phyloP scores from a whole-genome alignment of 2,888 invertebrate genomes.

The Tipula confusa region DNA sequence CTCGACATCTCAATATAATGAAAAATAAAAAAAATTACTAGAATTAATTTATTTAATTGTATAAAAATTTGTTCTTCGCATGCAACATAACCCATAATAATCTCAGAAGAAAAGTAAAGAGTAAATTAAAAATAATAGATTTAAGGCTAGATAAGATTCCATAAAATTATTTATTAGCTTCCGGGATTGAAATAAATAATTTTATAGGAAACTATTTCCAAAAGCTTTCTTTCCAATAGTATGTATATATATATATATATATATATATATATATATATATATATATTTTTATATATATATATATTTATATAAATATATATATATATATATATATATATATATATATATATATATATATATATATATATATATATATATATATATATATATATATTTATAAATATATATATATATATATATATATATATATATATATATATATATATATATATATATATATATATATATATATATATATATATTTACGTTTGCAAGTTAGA shows the following conservation, averaged over 20 bases:
- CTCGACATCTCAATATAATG: background rate
- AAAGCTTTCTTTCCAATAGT: background rate
- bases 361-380: no score
- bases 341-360: no score
- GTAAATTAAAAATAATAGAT: background rate
- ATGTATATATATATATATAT: background rate
- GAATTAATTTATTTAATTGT: background rate
- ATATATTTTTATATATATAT: background rate
- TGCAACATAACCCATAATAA: background rate
- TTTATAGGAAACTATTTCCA: no score
- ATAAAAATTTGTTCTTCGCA: background rate
- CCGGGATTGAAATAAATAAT: background rate
- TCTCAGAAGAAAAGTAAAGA: no score
- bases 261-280: background rate
- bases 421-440: no score
- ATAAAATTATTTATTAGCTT: background rate
- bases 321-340: background rate
- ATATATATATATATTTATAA: no score
- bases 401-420: no score
- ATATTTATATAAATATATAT: background rate
- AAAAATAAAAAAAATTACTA: background rate
- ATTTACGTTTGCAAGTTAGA: no score
- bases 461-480: background rate
- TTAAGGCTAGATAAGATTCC: background rate
- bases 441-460: no score